A percentile compares a stretch with the other conserved stretches of the same genome.
Conservation (phyloP, 2,113 vertebrate genomes). For the Emydocephalus ijimae region DNA sequence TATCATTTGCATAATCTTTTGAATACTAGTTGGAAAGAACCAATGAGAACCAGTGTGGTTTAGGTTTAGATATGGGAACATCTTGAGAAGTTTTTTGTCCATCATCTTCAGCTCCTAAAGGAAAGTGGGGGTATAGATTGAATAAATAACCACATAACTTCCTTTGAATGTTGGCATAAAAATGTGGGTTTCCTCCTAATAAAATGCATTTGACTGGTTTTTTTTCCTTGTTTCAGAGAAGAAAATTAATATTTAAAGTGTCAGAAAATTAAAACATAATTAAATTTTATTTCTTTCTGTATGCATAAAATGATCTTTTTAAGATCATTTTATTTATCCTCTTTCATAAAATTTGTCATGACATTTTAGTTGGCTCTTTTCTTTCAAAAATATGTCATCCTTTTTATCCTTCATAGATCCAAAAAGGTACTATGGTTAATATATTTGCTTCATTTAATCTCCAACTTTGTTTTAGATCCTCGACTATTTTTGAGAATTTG, state of each 20-base stretch:
- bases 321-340: not conserved
- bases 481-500: not conserved
- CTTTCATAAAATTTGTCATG: not conserved
- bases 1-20: not conserved
- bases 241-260: not conserved
- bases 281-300: not conserved
- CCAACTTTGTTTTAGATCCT: not conserved
- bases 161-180: not conserved
- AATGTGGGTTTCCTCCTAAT: not conserved
- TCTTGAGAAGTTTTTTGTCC: not conserved
- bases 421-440: not conserved
- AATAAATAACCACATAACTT: not conserved
- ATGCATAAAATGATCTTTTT: not conserved
- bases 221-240: not conserved
- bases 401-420: not conserved
- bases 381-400: not conserved
- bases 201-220: not conserved
- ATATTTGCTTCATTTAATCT: slow-evolving; percentile 16
- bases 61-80: not conserved
- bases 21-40: not conserved
- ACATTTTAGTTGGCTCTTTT: slow-evolving; percentile 17
- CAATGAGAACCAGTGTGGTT: not conserved
- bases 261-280: not conserved
- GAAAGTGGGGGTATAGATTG: not conserved
- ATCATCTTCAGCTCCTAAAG: not conserved